These are phyloP conservation scores for Fregetta grallaria DNA, from an alignment of 2,113 vertebrate genomes.

Conservation along the genomic window DNA sequence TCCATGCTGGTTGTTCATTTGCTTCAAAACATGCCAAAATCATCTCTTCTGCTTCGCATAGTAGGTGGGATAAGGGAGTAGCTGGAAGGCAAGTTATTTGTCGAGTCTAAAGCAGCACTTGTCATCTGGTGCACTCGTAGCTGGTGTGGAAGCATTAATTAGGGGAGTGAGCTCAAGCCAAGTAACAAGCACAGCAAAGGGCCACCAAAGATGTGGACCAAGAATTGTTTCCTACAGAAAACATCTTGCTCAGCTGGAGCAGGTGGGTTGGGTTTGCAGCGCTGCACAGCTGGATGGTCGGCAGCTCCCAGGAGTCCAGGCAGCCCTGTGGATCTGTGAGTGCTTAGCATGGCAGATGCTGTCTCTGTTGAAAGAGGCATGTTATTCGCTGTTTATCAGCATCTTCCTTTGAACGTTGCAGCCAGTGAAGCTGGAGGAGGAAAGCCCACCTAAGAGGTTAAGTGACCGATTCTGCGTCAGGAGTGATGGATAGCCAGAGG, in stretches of 20 bases:
- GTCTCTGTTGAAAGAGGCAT: neutral
- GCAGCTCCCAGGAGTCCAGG: neutral
- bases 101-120: neutral
- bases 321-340: rapidly evolving
- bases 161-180: neutral
- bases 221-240: neutral
- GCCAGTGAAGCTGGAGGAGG: neutral
- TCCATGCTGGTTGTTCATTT: neutral
- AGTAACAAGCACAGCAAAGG: rapidly evolving
- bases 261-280: neutral
- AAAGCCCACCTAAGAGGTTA: too few relatives aligned
- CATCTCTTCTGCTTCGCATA: neutral
- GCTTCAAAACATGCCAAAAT: neutral
- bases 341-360: rapidly evolving
- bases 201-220: rapidly evolving
- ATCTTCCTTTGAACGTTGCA: neutral
- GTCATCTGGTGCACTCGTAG: neutral
- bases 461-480: neutral
- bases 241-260: rapidly evolving
- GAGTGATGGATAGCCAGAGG: too few relatives aligned
- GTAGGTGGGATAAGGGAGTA: neutral
- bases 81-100: neutral
- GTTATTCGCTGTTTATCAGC: rapidly evolving
- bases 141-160: neutral
- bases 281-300: too few relatives aligned